phyloP scores from a whole-genome alignment of 2,797 vertebrate species.

The Sebastes iracundus region DNA sequence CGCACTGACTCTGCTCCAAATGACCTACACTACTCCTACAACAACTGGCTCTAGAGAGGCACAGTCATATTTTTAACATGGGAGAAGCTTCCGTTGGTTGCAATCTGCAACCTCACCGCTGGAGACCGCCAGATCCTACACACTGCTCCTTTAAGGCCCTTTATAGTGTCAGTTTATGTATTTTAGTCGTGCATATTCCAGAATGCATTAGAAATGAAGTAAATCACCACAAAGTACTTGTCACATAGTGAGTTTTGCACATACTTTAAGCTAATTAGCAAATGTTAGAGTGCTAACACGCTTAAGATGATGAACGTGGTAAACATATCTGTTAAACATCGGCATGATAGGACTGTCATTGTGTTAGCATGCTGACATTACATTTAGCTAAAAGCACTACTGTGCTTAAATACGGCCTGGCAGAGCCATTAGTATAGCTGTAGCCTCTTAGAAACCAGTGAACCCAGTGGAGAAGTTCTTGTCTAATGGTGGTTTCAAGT shows the following conservation, averaged over 20 bases:
- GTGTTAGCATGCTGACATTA: background rate
- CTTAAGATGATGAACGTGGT: background rate
- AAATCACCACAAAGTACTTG: background rate
- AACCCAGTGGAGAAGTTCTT: background rate
- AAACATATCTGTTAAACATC: background rate
- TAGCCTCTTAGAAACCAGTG: background rate
- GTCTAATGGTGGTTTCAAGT: background rate
- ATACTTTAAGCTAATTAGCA: background rate
- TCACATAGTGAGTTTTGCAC: background rate
- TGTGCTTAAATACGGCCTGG: background rate
- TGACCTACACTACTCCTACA: too few species aligned
- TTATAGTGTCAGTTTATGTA: background rate
- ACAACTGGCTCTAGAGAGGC: too few species aligned
- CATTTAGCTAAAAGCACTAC: background rate
- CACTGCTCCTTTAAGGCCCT: background rate
- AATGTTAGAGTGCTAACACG: background rate
- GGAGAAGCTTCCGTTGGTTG: too few species aligned
- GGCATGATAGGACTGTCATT: background rate
- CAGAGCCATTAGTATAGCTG: background rate
- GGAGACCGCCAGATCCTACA: too few species aligned
- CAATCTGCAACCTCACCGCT: too few species aligned
- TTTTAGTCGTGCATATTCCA: background rate
- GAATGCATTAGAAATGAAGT: background rate
- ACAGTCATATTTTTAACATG: accelerated
- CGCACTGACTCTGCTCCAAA: too few species aligned